Conservation (phyloP, 2,888 invertebrate species). For the Conus canariensis region DNA sequence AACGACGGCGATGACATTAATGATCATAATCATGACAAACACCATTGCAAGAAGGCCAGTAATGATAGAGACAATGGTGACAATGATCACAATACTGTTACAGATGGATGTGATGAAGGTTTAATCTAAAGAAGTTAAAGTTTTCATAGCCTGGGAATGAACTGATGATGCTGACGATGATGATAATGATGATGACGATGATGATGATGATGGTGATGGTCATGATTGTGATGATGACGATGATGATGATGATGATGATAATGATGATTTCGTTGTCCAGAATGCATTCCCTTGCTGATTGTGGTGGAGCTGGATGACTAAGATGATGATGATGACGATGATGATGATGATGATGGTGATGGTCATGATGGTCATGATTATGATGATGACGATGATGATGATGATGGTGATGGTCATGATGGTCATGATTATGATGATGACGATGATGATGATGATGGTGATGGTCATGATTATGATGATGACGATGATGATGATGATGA, state of each 20-base stretch:
- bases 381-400: background rate
- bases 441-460: background rate
- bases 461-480: background rate
- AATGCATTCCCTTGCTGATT: background rate
- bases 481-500: background rate
- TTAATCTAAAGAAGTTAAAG: no score
- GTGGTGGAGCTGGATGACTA: background rate
- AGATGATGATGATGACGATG: background rate
- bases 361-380: background rate
- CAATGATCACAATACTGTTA: background rate
- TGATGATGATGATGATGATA: background rate
- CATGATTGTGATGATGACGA: background rate
- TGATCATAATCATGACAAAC: no score
- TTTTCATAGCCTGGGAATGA: no score
- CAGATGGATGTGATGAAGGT: background rate
- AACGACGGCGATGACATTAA: no score
- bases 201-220: background rate
- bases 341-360: conserved; percentile 7
- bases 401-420: background rate
- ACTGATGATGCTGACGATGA: background rate
- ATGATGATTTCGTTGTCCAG: background rate
- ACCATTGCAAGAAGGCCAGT: no score
- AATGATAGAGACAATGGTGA: background rate
- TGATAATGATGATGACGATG: conserved; percentile 2
- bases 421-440: conserved; percentile 11